Percentiles rank a stretch among this genome's conserved stretches.
Conservation (phyloP, 1,140 invertebrate genomes). For the Euwallacea fornicatus region DNA sequence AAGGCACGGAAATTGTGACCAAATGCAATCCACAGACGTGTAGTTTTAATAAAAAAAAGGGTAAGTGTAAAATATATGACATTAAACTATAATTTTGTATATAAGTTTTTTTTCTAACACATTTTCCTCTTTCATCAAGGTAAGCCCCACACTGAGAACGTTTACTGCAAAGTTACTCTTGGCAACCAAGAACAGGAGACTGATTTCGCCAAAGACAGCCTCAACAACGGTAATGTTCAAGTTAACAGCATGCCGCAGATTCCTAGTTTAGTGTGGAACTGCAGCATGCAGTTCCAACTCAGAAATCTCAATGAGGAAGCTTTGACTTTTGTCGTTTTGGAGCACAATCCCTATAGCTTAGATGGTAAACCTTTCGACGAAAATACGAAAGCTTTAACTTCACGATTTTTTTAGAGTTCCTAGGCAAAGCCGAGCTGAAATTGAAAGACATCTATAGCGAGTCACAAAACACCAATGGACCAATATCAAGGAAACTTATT, state of each 20-base stretch:
- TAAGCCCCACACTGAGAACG: constrained; percentile 56
- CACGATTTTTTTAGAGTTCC: constrained; percentile 62
- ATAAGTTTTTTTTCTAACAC: background rate
- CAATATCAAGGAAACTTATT: constrained; percentile 68
- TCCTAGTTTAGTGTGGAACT: constrained; percentile 67
- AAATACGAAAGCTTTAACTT: background rate
- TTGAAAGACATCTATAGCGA: constrained; percentile 69
- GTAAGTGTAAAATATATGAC: constrained; percentile 24
- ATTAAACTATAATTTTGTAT: background rate
- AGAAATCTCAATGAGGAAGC: constrained; percentile 74
- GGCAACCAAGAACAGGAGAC: constrained; percentile 77
- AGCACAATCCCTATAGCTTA: constrained; percentile 75
- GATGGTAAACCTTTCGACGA: constrained; percentile 63
- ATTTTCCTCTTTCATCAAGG: constrained; percentile 30
- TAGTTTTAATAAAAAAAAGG: constrained; percentile 43
- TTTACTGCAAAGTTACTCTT: constrained; percentile 80
- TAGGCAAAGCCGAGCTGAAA: constrained; percentile 74
- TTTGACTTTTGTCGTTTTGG: constrained; percentile 76
- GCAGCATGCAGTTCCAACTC: constrained; percentile 82
- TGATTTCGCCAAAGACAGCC: constrained; percentile 61
- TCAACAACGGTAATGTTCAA: constrained; percentile 51
- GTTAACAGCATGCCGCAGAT: constrained; percentile 47
- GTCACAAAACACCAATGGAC: constrained; percentile 64
- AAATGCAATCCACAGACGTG: constrained; percentile 35
- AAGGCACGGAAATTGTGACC: constrained; percentile 44